Conservation (phyloP, 2,888 invertebrate genomes). For the Ferrisia virgata region DNA sequence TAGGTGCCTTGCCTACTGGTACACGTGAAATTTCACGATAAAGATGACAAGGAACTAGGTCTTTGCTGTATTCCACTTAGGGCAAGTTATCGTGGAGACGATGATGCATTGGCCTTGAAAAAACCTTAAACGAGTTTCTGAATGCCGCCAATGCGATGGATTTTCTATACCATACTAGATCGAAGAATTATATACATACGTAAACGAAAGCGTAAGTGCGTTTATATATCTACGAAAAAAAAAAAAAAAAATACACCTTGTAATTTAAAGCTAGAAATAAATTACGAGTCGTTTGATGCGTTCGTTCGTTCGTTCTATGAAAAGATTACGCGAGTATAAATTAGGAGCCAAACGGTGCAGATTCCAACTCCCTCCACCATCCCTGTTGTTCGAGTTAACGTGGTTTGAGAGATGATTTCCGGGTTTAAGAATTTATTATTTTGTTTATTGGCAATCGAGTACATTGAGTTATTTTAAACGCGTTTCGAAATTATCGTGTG, state of each 20-base stretch:
- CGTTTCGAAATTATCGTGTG: background rate
- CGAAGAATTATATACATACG: background rate
- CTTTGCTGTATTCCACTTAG: background rate
- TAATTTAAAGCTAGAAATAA: constrained; percentile 15
- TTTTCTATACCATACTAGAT: background rate
- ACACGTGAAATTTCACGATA: background rate
- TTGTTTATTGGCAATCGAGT: background rate
- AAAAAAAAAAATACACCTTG: constrained; percentile 7
- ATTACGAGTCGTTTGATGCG: background rate
- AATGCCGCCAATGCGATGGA: background rate
- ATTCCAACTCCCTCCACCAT: background rate
- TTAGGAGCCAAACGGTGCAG: background rate
- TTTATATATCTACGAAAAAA: background rate
- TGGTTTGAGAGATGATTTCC: background rate
- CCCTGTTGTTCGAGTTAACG: too few relatives aligned
- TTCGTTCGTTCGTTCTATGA: background rate
- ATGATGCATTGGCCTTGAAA: constrained; percentile 16
- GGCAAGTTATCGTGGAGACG: background rate
- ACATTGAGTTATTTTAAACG: background rate
- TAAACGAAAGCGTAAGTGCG: background rate
- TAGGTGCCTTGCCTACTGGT: too few relatives aligned
- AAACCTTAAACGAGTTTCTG: constrained; percentile 18
- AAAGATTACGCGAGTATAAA: background rate
- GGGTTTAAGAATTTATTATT: constrained; percentile 24
- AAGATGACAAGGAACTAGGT: constrained; percentile 6